Evolutionary conservation across 2,888 invertebrate species (phyloP).

Genomic region (Amblyteles armatorius): DNA sequence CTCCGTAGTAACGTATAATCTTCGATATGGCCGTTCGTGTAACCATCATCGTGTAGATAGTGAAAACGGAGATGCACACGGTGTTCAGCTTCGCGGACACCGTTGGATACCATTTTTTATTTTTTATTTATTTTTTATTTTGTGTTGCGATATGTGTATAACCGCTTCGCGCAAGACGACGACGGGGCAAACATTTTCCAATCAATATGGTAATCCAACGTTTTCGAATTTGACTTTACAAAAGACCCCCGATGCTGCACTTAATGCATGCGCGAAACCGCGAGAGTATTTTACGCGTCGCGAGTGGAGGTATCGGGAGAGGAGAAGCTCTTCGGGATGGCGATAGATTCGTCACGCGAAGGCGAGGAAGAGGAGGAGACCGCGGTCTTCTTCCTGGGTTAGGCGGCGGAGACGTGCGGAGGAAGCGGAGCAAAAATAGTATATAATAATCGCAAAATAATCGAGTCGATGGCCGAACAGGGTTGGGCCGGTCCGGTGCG

Average conservation of each 20-base stretch:
- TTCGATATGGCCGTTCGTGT: constrained; percentile 27
- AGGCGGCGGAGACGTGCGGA: constrained; percentile 9
- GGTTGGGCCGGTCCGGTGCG: constrained; percentile 42
- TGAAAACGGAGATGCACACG: constrained; percentile 15
- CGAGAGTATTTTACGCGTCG: constrained; percentile 37
- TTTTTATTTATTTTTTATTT: background rate
- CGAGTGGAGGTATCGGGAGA: background rate
- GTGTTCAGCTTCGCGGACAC: background rate
- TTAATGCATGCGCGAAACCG: constrained; percentile 34
- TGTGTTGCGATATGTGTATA: constrained; percentile 11
- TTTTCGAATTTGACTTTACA: constrained; percentile 67
- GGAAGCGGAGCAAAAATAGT: constrained; percentile 53
- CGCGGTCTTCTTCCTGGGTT: constrained; percentile 25
- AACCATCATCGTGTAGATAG: background rate
- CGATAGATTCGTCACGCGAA: constrained; percentile 69
- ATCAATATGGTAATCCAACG: constrained; percentile 71
- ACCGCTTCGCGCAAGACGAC: constrained; percentile 11
- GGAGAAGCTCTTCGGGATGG: constrained; percentile 4
- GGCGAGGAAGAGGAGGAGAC: constrained; percentile 51
- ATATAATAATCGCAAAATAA: constrained; percentile 70
- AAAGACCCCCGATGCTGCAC: constrained; percentile 15
- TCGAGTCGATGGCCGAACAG: constrained; percentile 58
- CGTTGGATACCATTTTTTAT: constrained; percentile 7
- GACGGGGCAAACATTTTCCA: constrained; percentile 59
- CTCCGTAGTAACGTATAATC: constrained; percentile 30